phyloP scores from a whole-genome alignment of 2,113 vertebrate genomes.

The Meriones unguiculatus region DNA sequence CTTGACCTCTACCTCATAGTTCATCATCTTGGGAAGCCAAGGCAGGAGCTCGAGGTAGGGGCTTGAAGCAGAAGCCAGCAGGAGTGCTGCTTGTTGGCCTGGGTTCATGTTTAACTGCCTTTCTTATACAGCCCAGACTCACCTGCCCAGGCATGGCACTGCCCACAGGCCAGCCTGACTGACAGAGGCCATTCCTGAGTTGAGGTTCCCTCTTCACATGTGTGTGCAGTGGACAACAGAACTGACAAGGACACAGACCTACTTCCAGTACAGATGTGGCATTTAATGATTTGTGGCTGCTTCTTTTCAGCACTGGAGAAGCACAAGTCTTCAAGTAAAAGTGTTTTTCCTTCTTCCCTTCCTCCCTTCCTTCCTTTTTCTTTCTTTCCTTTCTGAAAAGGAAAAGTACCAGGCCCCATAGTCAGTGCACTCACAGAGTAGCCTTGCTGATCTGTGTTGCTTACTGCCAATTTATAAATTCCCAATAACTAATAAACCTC shows the following conservation, averaged over 20 bases:
- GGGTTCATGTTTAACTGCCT: neutral
- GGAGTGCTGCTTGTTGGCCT: neutral
- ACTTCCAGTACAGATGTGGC: neutral
- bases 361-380: neutral
- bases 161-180: neutral
- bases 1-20: neutral
- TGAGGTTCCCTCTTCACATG: neutral
- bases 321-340: slow-evolving; percentile 8
- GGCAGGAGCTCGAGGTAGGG: neutral
- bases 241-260: neutral
- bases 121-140: neutral
- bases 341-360: neutral
- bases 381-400: neutral
- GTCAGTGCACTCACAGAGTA: neutral
- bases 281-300: slow-evolving; percentile 8
- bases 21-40: neutral
- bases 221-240: neutral
- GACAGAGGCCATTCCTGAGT: neutral
- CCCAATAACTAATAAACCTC: neutral
- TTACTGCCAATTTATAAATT: neutral
- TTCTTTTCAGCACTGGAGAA: neutral
- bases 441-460: neutral
- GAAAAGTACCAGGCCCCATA: neutral
- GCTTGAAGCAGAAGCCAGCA: neutral
- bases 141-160: neutral